Evolutionary conservation across 2,797 vertebrate genomes (phyloP).

Genomic region (Manis javanica): DNA sequence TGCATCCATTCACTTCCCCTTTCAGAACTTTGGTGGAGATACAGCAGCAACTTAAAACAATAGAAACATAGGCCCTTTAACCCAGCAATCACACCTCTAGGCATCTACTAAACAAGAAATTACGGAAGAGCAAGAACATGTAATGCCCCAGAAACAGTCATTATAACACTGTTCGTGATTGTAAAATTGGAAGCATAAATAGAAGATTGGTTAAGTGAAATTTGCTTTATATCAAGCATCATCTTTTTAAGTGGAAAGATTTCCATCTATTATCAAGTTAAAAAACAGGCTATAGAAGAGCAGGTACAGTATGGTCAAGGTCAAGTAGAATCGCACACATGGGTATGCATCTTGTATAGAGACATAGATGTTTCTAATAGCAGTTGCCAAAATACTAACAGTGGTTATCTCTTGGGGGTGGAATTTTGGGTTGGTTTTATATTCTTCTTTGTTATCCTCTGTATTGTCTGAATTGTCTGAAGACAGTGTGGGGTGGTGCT

Average conservation of each 20-base stretch:
- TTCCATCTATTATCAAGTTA: not conserved
- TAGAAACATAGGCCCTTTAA: not conserved
- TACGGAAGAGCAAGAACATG: not conserved
- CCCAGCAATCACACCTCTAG: not conserved
- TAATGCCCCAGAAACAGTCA: not conserved
- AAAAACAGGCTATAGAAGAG: not conserved
- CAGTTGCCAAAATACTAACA: not conserved
- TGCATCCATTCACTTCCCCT: not conserved
- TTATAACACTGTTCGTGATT: not conserved
- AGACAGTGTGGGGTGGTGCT: not conserved
- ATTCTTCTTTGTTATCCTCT: slow-evolving; percentile 23
- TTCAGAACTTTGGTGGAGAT: not conserved
- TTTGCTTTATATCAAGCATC: not conserved
- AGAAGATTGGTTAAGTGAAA: not conserved
- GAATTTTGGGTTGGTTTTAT: not conserved
- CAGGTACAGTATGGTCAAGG: not conserved
- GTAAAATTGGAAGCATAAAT: not conserved
- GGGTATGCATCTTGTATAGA: not conserved
- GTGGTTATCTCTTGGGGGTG: not conserved
- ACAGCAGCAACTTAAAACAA: not conserved
- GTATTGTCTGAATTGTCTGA: not conserved
- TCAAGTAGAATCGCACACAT: not conserved
- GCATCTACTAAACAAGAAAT: not conserved
- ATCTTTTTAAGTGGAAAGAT: not conserved
- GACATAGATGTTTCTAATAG: not conserved